Evolutionary conservation across 1,140 invertebrate species (phyloP), one percentile per base, ranked within the genome.

Genomic region (Drosophila baimaii): DNA sequence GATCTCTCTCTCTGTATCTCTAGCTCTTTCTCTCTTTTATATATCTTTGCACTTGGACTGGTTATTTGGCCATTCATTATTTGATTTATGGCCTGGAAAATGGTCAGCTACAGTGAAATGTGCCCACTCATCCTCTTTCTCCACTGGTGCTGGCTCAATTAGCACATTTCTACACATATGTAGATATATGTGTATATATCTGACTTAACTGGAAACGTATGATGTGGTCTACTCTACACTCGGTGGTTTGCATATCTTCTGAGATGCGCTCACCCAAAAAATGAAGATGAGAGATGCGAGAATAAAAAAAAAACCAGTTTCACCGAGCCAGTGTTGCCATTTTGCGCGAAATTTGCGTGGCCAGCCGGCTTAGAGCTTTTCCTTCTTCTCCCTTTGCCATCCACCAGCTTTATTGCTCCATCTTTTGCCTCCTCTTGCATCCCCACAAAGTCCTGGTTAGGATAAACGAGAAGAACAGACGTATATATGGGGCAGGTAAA

Each of bases 11-110:
- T 33, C 56, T 57, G 39, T 25, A 52, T 31, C 46, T 29, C n/a
- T 17, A 1, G 5, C 43, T 25, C 5, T 44, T 10, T 29, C 17
- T 39, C 6, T 31, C 13, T 57, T 13, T 43, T 44, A 27, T 19
- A 43, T 57, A 44, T 27, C 23, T 37, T 35, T 44, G 41, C 43
- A 33, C 39, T 44, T 55, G 52, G 55, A 49, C 49, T 44, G 27
- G 59, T 46, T 65, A 56, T 54, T 35, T 52, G 63, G 66, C 79
- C 82, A 86, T 85, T 85, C 78, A 81, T 78, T 78, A 78, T 75
- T 86, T 85, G 81, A 86, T 86, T 86, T 86, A 86, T 78, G 56
- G 69, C 63, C 78, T 64, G 43, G 63, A 85, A 73, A 65, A 78
- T 77, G 76, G 47, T 71, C 73, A 74, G 68, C 33, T 79, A 51